Conservation (phyloP, 2,113 vertebrate genomes). For the Mormoops blainvillei region DNA sequence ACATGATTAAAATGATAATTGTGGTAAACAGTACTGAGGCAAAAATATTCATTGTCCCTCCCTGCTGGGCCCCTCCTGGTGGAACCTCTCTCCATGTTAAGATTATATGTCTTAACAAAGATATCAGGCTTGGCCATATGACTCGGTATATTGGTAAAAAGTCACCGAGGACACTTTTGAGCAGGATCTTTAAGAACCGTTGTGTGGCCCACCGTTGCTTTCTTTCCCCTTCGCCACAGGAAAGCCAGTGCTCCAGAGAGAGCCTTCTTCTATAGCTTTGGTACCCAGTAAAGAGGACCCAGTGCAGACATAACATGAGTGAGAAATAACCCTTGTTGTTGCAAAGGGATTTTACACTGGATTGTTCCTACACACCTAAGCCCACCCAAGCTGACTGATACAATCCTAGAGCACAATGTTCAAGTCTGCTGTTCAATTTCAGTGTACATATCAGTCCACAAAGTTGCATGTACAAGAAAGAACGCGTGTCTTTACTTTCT, state of each 20-base stretch:
- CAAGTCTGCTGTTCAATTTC: neutral
- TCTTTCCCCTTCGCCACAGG: neutral
- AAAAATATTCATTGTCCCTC: neutral
- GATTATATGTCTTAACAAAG: neutral
- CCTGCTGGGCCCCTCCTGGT: neutral
- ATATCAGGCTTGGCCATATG: neutral
- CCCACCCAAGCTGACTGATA: neutral
- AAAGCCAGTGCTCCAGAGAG: neutral
- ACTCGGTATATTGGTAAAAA: neutral
- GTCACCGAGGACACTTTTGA: neutral
- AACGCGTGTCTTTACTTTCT: neutral
- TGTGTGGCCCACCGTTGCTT: neutral
- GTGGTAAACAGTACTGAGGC: neutral
- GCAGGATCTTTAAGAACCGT: neutral
- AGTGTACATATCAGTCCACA: neutral
- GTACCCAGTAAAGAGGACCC: neutral
- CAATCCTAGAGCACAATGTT: neutral
- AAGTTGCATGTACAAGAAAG: neutral
- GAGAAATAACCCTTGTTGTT: neutral
- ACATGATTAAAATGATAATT: neutral
- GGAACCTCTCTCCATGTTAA: neutral
- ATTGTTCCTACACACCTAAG: neutral
- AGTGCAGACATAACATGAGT: neutral
- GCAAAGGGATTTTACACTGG: neutral
- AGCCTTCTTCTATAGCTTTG: neutral